A percentile compares a stretch with the other conserved stretches of the same genome.
phyloP scores from a whole-genome alignment of 2,797 vertebrate species.

The Holocentrus rufus region DNA sequence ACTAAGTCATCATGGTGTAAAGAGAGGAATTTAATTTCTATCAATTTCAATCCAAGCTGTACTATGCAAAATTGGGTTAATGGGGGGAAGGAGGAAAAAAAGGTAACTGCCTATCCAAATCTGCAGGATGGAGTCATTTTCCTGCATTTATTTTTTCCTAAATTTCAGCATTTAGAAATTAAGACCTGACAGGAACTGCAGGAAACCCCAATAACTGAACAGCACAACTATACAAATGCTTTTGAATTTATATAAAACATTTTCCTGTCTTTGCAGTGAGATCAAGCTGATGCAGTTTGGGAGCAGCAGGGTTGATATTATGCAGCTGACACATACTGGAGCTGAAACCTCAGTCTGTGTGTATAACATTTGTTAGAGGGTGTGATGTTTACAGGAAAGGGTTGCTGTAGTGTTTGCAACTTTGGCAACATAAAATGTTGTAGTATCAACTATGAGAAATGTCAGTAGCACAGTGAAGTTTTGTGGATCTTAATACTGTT shows the following conservation, averaged over 20 bases:
- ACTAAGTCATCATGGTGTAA: constrained; percentile 79
- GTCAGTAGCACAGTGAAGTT: constrained; percentile 52
- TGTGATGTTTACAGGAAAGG: constrained; percentile 20
- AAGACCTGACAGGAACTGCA: constrained; percentile 7
- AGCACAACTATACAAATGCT: neutral
- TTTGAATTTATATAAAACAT: too few relatives aligned
- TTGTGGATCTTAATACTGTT: constrained; percentile 58
- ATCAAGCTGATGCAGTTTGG: constrained; percentile 17
- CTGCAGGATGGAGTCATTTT: constrained; percentile 12
- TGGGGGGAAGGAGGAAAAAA: neutral
- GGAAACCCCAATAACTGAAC: neutral
- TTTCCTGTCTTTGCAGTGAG: constrained; percentile 7
- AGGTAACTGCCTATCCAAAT: constrained; percentile 2
- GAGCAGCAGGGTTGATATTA: constrained; percentile 29
- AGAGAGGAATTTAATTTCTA: constrained; percentile 45
- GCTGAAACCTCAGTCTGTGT: constrained; percentile 35
- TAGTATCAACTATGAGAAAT: constrained; percentile 52
- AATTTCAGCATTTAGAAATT: constrained; percentile 21
- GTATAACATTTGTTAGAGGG: constrained; percentile 14
- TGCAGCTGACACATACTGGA: constrained; percentile 47
- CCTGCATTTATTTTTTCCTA: constrained; percentile 27
- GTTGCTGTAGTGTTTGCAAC: constrained; percentile 39
- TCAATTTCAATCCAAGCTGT: constrained; percentile 43
- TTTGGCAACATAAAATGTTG: constrained; percentile 34
- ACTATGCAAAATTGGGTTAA: constrained; percentile 54